Conservation (phyloP, 2,888 invertebrate species). For the Artemia sp. region DNA sequence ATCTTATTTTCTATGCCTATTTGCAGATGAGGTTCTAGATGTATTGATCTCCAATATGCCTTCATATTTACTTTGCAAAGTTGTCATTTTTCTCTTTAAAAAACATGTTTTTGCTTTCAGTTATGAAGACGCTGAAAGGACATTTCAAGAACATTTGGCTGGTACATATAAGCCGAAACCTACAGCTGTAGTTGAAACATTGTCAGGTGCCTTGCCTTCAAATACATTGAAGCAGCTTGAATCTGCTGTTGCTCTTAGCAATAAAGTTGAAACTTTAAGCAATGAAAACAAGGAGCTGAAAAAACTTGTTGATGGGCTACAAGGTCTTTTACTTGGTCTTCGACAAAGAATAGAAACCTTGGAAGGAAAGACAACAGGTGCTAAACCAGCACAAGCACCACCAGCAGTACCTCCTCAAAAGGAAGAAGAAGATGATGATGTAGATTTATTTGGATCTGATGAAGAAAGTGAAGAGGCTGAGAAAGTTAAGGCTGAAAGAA, state of each 20-base stretch:
- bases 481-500: conserved; percentile 32
- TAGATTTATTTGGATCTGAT: conserved; percentile 81
- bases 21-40: too few species aligned
- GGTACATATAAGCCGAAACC: background rate
- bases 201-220: background rate
- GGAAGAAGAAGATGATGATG: conserved; percentile 54
- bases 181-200: background rate
- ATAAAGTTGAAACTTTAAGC: conserved; percentile 3
- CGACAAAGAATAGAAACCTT: background rate
- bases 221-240: conserved; percentile 3
- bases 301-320: background rate
- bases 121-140: background rate
- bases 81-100: too few species aligned
- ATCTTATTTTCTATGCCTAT: too few species aligned
- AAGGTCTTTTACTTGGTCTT: background rate
- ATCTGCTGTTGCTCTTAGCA: background rate
- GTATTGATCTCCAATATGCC: too few species aligned
- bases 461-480: conserved; percentile 37
- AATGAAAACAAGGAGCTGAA: conserved; percentile 6
- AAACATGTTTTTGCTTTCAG: background rate
- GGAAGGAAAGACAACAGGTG: background rate
- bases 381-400: conserved; percentile 11
- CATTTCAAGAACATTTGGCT: conserved; percentile 8
- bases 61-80: too few species aligned
- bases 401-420: conserved; percentile 11